Conservation (phyloP, 2,888 invertebrate species). For the Leptopilina drosophilae region DNA sequence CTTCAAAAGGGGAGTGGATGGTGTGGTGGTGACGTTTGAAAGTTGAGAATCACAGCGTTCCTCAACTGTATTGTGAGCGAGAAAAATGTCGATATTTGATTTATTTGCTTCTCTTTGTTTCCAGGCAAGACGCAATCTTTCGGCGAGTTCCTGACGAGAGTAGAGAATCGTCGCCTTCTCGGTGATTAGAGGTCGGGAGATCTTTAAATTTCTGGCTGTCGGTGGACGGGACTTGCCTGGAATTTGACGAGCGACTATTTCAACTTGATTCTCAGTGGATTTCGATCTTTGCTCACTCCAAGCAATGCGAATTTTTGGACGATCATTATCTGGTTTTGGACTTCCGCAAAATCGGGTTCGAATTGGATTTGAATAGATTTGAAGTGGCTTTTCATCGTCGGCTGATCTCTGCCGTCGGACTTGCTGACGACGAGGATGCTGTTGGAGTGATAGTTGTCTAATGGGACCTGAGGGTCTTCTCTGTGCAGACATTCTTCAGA, state of each 20-base stretch:
- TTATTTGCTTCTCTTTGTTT: conserved; percentile 78
- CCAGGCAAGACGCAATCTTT: conserved; percentile 78
- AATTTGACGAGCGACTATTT: conserved; percentile 72
- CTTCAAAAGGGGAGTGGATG: conserved; percentile 49
- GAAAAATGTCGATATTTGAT: conserved; percentile 81
- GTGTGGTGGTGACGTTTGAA: conserved; percentile 53
- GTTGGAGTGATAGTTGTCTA: conserved; percentile 71
- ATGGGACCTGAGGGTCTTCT: conserved; percentile 65
- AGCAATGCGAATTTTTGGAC: conserved; percentile 70
- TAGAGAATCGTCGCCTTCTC: conserved; percentile 71
- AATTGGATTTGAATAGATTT: conserved; percentile 59
- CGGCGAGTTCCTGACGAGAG: conserved; percentile 78
- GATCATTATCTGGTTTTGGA: conserved; percentile 53
- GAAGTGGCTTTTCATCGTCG: conserved; percentile 67
- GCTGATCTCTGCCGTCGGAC: conserved; percentile 72
- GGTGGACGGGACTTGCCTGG: conserved; percentile 60
- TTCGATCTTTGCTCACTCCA: conserved; percentile 65
- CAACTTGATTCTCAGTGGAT: conserved; percentile 59
- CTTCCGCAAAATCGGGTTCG: conserved; percentile 56
- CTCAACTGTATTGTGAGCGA: conserved; percentile 79
- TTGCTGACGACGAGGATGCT: conserved; percentile 61
- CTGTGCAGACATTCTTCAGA: conserved; percentile 61
- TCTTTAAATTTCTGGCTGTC: conserved; percentile 45
- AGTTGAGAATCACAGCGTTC: conserved; percentile 69
- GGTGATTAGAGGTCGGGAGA: conserved; percentile 42